These are phyloP conservation scores for Pterocles burchelli DNA, from an alignment of 2,113 vertebrate species.

Conservation along the genomic window DNA sequence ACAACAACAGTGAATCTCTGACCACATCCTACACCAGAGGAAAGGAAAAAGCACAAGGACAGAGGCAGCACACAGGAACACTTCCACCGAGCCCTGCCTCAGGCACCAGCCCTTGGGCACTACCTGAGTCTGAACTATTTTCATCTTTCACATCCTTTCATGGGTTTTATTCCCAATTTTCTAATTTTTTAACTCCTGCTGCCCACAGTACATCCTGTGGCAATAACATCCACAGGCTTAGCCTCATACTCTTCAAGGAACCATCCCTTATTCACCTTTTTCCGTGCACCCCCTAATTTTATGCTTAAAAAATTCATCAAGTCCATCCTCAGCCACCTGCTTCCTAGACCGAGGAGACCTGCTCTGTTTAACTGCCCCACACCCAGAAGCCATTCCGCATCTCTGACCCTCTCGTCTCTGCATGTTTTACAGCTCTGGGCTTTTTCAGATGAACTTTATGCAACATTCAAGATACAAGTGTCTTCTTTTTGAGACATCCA, in stretches of 20 bases:
- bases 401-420: not conserved
- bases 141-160: not conserved
- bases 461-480: not conserved
- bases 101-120: not conserved
- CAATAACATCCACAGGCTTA: not conserved
- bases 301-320: not conserved
- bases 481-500: not conserved
- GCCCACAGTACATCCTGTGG: not conserved
- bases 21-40: not conserved
- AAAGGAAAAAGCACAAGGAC: not conserved
- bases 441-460: not conserved
- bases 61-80: not conserved
- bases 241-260: not conserved
- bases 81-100: not conserved
- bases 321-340: not conserved
- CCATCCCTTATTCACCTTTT: not conserved
- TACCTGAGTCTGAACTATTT: not conserved
- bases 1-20: not conserved
- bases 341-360: not conserved
- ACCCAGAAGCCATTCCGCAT: not conserved
- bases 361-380: not conserved
- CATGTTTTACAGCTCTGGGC: not conserved
- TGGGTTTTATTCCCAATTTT: not conserved
- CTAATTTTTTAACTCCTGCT: not conserved
- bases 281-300: not conserved